Evolutionary conservation across 2,888 invertebrate genomes (phyloP), one percentile per base, ranked within the genome.

Genomic region (Lottia gigantea): DNA sequence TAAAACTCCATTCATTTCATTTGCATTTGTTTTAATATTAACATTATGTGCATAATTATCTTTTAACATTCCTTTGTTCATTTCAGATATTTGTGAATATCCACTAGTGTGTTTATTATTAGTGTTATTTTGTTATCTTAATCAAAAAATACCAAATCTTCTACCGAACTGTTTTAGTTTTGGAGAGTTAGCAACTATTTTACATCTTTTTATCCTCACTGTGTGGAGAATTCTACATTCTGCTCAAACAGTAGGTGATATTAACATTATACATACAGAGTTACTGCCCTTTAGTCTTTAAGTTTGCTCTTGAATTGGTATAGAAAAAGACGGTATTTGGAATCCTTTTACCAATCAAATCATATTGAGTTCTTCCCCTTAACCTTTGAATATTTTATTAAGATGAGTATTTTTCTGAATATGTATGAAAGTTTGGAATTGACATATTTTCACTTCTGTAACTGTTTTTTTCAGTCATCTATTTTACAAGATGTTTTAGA

Each of bases 111-210:
- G 19, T 23, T 19, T 55, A 15, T 14, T 55, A 55, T 23, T 23
- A 14, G 2, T 23, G 15, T 3, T 55, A 55, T 12, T 2, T 55
- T 2, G 19, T 55, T 55, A 23, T 19, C 15, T 68, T 0, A 47
- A 62, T 46, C 23, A 62, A 31, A 62, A 47, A 45, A 45, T 70
- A 31, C 70, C 49, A 45, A 8, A 14, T 16, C 25, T 31, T 66
- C 47, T 70, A n/a, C 61, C 70, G 23, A 31, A 46, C 11, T 64
- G 71, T 65, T 71, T 71, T 64, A 68, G 68, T 25, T 61, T 71
- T 1, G 71, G 71, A 46, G 71, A 71, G 46, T 55, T 62, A 15
- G 14, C 40, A 6, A 64, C 68, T 19, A 62, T 68, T 11, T 26
- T 64, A 25, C 71, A 71, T 25, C 71, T 71, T n/a, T 14, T 65